phyloP scores from a whole-genome alignment of 2,113 vertebrate genomes.

The Ellobius talpinus region DNA sequence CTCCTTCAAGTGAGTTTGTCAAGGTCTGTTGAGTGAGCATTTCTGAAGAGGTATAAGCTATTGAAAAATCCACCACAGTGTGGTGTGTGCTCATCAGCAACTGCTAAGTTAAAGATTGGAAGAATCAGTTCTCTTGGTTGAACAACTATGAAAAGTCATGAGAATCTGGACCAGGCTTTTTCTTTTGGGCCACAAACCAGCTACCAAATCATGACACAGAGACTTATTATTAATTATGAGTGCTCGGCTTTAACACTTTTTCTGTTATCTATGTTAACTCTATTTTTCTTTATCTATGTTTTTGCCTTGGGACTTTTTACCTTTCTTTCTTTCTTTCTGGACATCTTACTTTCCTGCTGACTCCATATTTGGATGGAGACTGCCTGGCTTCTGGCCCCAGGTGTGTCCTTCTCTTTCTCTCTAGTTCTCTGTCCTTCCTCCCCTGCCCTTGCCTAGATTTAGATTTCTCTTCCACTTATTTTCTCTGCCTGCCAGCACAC shows the following conservation, averaged over 20 bases:
- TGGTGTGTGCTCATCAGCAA: background rate
- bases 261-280: too few relatives aligned
- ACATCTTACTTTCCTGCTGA: too few relatives aligned
- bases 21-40: background rate
- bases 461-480: background rate
- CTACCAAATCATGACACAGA: too few relatives aligned
- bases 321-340: too few relatives aligned
- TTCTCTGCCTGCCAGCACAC: background rate
- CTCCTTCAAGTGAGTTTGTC: background rate
- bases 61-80: background rate
- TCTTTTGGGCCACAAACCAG: too few relatives aligned
- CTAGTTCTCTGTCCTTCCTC: background rate
- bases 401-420: too few relatives aligned
- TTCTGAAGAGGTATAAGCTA: background rate
- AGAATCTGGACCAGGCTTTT: background rate
- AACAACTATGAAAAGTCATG: background rate
- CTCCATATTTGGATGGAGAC: too few relatives aligned
- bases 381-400: too few relatives aligned
- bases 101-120: background rate
- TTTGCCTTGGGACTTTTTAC: too few relatives aligned
- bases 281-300: too few relatives aligned
- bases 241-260: too few relatives aligned
- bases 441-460: background rate
- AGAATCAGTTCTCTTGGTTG: background rate
- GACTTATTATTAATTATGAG: too few relatives aligned